Evolutionary conservation across 2,888 invertebrate genomes (phyloP), one percentile per base, ranked within the genome.

Genomic region (Uloborus plumipes): DNA sequence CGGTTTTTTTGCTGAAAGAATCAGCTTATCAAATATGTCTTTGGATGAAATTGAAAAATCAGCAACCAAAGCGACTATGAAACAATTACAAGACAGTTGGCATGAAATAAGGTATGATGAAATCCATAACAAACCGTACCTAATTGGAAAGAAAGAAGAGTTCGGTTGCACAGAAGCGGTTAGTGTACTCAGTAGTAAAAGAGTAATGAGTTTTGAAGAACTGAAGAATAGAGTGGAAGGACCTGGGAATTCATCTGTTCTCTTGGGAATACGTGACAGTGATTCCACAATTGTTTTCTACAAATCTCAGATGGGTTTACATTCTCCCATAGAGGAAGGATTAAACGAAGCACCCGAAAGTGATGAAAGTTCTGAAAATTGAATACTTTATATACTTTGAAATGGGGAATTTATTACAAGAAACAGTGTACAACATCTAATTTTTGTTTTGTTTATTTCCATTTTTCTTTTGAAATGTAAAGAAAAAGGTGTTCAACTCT

Each of bases 271-370:
- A 7, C 59, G 71, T 0, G 53, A 47, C n/a, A 20, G 59, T 58
- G 81, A 81, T 59, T 76, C 81, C 6, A 59, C 75, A 6, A 20
- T 55, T 22, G 65, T 81, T 14, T 70, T 71, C 55, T 81, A 75
- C 31, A 73, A 53, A 22, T 62, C 69, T 16, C 65, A 76, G 16
- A 51, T 75, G 13, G 81, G 75, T 13, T 59, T 81, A 18, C 71
- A 79, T 18, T 62, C 78, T 13, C 72, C 69, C 14, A 7, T 53
- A 26, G 69, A 16, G 18, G 16, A 66, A 49, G 62, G 18, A 14
- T 22, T 14, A 16, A 15, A n/a, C 6, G 50, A 0, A 2, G 3
- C 4, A 49, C 3, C 49, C 9, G 47, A 2, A 49, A 20, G 16
- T 22, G 39, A 20, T 3, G 66, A 51, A 39, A 66, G 50, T 50